phyloP scores from a whole-genome alignment of 1,140 invertebrate species.

The roundworm (Caenorhabditis elegans) region DNA sequence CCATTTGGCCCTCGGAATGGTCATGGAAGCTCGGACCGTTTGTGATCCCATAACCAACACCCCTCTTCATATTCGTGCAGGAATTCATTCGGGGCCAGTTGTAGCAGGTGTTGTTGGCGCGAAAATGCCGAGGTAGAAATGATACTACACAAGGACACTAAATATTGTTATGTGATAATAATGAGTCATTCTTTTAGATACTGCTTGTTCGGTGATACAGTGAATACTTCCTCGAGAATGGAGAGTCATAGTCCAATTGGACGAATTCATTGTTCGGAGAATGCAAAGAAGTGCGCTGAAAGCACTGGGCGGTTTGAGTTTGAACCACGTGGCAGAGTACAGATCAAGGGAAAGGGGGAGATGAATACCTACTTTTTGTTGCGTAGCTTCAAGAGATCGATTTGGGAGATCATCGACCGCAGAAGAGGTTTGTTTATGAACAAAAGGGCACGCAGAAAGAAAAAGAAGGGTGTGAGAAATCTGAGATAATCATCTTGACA shows the following conservation, averaged over 20 bases:
- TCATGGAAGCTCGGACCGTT: constrained; percentile 65
- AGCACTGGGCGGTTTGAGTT: constrained; percentile 63
- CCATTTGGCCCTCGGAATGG: constrained; percentile 79
- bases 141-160: not conserved
- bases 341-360: constrained; percentile 64
- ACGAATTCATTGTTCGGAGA: constrained; percentile 62
- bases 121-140: constrained; percentile 68
- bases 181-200: constrained; percentile 67
- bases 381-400: constrained; percentile 58
- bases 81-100: constrained; percentile 62
- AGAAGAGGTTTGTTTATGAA: constrained; percentile 46
- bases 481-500: not conserved
- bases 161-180: not conserved
- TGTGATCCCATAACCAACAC: constrained; percentile 58
- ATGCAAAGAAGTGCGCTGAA: constrained; percentile 54
- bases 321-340: constrained; percentile 59
- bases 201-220: constrained; percentile 78
- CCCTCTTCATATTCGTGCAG: constrained; percentile 56
- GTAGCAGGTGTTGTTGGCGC: constrained; percentile 70
- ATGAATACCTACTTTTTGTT: constrained; percentile 62
- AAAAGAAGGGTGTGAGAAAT: not conserved
- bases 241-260: constrained; percentile 61
- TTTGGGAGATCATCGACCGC: constrained; percentile 63
- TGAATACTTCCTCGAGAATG: constrained; percentile 68
- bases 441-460: constrained; percentile 2